These are phyloP conservation scores for Cataglyphis livida DNA, from an alignment of 2,888 invertebrate species.

Conservation along the genomic window DNA sequence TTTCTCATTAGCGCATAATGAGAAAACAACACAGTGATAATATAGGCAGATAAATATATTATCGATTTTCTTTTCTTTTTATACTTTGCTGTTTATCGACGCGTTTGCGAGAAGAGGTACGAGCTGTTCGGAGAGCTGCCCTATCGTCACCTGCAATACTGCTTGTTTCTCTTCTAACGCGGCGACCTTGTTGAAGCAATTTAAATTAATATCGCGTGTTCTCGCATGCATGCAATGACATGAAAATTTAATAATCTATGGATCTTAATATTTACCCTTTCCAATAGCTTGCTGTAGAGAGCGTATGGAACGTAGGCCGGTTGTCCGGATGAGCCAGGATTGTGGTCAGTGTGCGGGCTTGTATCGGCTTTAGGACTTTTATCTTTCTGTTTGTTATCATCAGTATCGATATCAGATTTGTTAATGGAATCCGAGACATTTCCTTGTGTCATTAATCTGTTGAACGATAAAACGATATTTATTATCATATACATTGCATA, in stretches of 20 bases:
- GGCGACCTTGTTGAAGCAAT: constrained; percentile 74
- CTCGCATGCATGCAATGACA: constrained; percentile 13
- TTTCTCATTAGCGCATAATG: constrained; percentile 57
- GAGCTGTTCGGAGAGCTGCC: constrained; percentile 79
- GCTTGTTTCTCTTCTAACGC: constrained; percentile 81
- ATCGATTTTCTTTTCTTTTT: constrained; percentile 57
- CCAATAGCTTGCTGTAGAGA: constrained; percentile 82
- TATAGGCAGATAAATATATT: constrained; percentile 60
- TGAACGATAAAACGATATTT: constrained; percentile 5
- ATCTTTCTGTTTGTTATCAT: constrained; percentile 77
- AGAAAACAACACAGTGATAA: constrained; percentile 56
- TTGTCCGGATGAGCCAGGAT: constrained; percentile 69
- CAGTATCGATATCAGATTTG: constrained; percentile 74
- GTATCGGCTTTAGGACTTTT: constrained; percentile 75
- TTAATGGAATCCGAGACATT: constrained; percentile 69
- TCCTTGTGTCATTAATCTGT: constrained; percentile 68
- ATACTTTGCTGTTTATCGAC: constrained; percentile 65
- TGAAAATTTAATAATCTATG: background rate
- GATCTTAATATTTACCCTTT: constrained; percentile 78
- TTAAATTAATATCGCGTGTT: constrained; percentile 43
- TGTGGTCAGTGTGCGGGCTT: constrained; percentile 62
- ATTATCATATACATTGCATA: background rate
- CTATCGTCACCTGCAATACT: constrained; percentile 78
- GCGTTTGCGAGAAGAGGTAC: constrained; percentile 73
- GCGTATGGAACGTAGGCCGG: constrained; percentile 83